phyloP scores from a whole-genome alignment of 2,113 vertebrate species.

The Carollia perspicillata region DNA sequence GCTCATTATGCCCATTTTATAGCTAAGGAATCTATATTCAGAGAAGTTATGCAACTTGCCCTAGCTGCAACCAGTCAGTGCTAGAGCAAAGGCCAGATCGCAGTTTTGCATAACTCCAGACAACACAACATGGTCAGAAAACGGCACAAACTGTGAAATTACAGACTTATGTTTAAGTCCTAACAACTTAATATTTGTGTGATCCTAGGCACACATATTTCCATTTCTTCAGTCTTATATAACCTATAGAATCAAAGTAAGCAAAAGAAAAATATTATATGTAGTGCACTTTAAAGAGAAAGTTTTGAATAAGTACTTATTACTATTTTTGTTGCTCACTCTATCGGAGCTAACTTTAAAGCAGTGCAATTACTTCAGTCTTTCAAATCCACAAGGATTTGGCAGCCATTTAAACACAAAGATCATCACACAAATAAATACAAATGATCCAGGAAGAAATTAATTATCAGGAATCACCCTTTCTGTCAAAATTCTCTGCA shows the following conservation, averaged over 20 bases:
- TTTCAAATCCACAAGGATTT: background rate
- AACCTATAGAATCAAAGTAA: background rate
- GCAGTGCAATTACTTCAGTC: background rate
- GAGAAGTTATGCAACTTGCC: background rate
- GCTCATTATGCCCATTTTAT: background rate
- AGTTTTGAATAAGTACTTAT: background rate
- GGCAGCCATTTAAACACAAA: conserved; percentile 18
- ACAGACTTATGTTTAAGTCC: background rate
- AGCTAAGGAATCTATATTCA: background rate
- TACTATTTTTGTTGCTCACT: background rate
- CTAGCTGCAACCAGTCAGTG: background rate
- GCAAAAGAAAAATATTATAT: background rate
- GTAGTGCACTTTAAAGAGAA: background rate
- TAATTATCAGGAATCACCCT: background rate
- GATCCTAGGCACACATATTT: background rate
- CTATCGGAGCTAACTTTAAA: background rate
- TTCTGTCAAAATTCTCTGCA: background rate
- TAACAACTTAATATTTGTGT: background rate
- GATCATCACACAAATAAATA: background rate
- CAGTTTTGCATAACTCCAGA: background rate
- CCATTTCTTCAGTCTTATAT: background rate
- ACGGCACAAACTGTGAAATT: background rate
- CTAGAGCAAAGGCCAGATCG: background rate
- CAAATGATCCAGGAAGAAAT: background rate
- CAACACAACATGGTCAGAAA: background rate